Evolutionary conservation across 2,888 invertebrate species (phyloP).

Genomic region (Erebia palarica): DNA sequence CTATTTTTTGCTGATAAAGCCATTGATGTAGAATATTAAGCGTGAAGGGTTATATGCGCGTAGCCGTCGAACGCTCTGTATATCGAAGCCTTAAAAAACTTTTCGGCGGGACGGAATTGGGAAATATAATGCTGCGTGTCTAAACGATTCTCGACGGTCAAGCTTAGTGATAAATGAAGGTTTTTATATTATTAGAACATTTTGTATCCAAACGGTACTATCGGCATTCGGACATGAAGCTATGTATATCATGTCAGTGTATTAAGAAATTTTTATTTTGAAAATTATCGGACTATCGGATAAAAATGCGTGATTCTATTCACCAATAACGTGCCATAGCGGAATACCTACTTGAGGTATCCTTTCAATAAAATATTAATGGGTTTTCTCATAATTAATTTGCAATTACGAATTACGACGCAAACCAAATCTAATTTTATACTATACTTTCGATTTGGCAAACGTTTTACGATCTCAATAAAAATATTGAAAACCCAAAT

Average conservation of each 20-base stretch:
- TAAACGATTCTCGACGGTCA: slow-evolving; percentile 23
- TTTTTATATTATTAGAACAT: slow-evolving; percentile 22
- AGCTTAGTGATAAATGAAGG: slow-evolving; percentile 23
- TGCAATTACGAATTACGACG: background rate
- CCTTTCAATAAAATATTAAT: background rate
- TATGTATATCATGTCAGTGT: background rate
- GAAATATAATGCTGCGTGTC: slow-evolving; percentile 24
- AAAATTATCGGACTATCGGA: too few species aligned
- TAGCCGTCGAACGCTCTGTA: background rate
- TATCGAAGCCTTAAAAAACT: background rate
- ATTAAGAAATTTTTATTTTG: background rate
- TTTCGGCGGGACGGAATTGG: slow-evolving; percentile 8
- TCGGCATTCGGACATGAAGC: background rate
- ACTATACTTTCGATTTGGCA: background rate
- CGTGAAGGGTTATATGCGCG: background rate
- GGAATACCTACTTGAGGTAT: background rate
- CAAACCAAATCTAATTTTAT: background rate
- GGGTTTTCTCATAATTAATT: background rate
- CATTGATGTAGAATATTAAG: too few species aligned
- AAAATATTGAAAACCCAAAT: background rate
- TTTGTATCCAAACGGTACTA: slow-evolving; percentile 1
- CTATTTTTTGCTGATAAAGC: too few species aligned
- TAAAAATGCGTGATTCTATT: too few species aligned
- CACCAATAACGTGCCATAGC: background rate
- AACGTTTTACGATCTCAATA: background rate